Evolutionary conservation across 2,797 vertebrate species (phyloP).

Genomic region (Sylvia borin): DNA sequence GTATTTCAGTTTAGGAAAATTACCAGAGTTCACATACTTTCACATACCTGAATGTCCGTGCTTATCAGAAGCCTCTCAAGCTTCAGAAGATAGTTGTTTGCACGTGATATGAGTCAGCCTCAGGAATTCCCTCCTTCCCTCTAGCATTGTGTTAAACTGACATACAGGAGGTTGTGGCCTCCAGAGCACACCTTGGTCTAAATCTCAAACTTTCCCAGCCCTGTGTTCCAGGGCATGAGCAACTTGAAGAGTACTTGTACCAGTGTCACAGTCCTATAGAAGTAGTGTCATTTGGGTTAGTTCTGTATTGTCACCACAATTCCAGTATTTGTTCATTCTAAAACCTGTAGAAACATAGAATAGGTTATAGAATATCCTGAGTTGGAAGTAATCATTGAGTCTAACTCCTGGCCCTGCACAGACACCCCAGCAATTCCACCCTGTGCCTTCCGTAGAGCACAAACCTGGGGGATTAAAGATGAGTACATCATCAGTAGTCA

Average conservation of each 20-base stretch:
- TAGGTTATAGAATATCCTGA: neutral
- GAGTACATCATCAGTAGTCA: no score
- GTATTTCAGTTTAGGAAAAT: neutral
- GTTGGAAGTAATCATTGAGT: neutral
- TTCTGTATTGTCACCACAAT: neutral
- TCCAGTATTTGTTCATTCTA: neutral
- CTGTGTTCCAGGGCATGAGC: neutral
- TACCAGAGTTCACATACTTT: neutral
- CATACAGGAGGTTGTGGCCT: neutral
- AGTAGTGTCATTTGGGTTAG: neutral
- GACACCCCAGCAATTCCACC: neutral
- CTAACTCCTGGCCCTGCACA: accelerated
- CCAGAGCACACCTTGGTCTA: neutral
- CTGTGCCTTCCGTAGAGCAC: neutral
- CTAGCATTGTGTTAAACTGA: neutral
- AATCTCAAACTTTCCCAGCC: neutral
- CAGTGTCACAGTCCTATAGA: neutral
- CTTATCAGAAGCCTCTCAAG: neutral
- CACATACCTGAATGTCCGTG: neutral
- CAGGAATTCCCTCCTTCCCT: constrained; percentile 13
- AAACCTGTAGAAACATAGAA: neutral
- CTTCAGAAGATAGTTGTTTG: neutral
- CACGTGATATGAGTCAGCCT: neutral
- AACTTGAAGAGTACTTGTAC: neutral
- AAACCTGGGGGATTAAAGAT: no score